phyloP scores from a whole-genome alignment of 2,797 vertebrate species.

The Pteropus rufus region DNA sequence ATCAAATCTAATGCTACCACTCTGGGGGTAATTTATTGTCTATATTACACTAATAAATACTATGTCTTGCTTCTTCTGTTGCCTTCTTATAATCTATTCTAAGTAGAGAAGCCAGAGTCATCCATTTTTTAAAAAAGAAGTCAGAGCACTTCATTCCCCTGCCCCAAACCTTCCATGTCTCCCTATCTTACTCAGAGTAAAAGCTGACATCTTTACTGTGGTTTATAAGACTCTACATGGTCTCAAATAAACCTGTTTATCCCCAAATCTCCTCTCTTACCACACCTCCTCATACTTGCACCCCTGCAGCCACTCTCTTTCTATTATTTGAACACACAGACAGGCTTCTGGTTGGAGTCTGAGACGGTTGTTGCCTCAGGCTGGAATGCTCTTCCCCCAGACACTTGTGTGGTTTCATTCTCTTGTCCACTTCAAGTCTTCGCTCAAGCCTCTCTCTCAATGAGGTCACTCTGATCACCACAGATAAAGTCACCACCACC shows the following conservation, averaged over 20 bases:
- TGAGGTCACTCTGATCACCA: not conserved
- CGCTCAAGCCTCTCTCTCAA: not conserved
- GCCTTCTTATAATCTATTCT: not conserved
- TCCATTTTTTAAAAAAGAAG: not conserved
- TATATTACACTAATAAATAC: not conserved
- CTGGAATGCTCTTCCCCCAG: not conserved
- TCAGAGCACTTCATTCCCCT: not conserved
- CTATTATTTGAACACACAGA: not conserved
- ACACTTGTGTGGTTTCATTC: not conserved
- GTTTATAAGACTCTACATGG: not conserved
- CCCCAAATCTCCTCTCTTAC: not conserved
- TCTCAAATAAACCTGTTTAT: not conserved
- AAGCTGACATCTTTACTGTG: not conserved
- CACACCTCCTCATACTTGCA: not conserved
- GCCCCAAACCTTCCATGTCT: not conserved
- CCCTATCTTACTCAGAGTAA: not conserved
- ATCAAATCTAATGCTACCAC: not conserved
- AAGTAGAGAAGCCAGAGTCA: not conserved
- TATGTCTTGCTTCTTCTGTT: not conserved
- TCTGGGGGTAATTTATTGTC: not conserved
- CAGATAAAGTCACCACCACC: not conserved
- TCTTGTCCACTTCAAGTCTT: not conserved
- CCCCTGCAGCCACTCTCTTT: not conserved
- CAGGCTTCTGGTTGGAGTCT: not conserved
- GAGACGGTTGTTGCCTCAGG: not conserved